phyloP scores from a whole-genome alignment of 2,113 vertebrate species.

The Rhipidura dahli region DNA sequence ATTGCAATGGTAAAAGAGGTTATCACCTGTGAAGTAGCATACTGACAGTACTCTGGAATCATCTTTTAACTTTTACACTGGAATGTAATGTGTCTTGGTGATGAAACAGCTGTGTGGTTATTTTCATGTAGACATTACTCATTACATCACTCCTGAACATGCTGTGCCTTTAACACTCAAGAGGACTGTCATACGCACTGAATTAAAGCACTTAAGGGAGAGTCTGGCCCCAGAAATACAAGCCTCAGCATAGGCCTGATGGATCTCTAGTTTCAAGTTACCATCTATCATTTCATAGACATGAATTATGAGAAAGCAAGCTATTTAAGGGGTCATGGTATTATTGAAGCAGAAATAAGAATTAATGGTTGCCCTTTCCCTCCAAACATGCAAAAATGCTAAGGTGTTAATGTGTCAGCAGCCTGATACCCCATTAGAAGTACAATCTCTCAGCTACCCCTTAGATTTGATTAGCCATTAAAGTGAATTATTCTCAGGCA shows the following conservation, averaged over 20 bases:
- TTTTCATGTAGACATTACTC: neutral
- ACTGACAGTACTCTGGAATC: neutral
- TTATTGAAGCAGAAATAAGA: neutral
- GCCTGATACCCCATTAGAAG: neutral
- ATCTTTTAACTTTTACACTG: neutral
- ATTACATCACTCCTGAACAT: neutral
- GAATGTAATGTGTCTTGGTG: neutral
- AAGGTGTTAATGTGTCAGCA: neutral
- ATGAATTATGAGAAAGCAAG: neutral
- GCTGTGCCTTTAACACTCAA: neutral
- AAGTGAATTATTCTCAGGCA: neutral
- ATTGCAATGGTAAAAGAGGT: neutral
- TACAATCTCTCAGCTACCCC: neutral
- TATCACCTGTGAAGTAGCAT: neutral
- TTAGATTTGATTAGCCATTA: neutral
- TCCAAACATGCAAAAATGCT: neutral
- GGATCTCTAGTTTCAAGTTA: neutral
- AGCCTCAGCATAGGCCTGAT: neutral
- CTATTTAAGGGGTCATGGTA: neutral
- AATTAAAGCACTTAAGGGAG: conserved; percentile 17
- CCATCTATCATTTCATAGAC: neutral
- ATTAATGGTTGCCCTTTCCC: neutral
- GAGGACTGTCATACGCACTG: neutral
- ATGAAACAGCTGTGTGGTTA: neutral
- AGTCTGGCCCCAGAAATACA: neutral